Percentiles rank a stretch among this genome's conserved stretches.
Conservation (phyloP, 2,113 vertebrate species). For the Tricholaema leucomelas region DNA sequence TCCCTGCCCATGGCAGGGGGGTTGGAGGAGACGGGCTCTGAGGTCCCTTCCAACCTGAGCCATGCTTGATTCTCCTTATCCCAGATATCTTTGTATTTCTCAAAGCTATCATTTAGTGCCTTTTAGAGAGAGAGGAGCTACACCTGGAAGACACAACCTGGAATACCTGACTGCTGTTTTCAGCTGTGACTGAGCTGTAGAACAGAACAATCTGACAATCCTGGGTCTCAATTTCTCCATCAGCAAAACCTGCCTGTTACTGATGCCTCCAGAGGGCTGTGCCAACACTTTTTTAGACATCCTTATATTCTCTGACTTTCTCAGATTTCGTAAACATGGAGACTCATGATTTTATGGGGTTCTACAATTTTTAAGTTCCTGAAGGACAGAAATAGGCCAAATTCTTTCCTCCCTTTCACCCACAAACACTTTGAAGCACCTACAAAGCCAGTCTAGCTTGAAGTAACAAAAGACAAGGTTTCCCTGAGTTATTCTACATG, state of each 20-base stretch:
- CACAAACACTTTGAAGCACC: neutral
- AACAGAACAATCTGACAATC: neutral
- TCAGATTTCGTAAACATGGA: neutral
- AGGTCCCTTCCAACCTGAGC: too few species aligned
- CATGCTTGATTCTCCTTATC: neutral
- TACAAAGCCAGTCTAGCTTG: neutral
- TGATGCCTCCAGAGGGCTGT: neutral
- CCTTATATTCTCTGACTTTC: neutral
- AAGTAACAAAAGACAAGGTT: neutral
- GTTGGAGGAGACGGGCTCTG: too few species aligned
- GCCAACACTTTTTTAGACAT: neutral
- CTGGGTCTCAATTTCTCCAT: neutral
- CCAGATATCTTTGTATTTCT: conserved; percentile 8
- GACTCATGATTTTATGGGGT: neutral
- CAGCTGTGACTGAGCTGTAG: neutral
- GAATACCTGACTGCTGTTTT: neutral
- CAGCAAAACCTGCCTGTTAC: neutral
- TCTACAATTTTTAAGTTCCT: neutral
- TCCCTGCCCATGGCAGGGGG: too few species aligned
- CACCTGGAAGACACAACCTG: neutral
- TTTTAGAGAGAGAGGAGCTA: neutral
- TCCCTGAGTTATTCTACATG: neutral
- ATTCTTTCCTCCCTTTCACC: neutral
- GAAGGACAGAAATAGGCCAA: neutral
- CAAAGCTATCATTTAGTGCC: neutral